Percentiles rank a stretch among this genome's conserved stretches.
Evolutionary conservation across 2,888 invertebrate genomes (phyloP).

Genomic region (Trachelus tabidus): DNA sequence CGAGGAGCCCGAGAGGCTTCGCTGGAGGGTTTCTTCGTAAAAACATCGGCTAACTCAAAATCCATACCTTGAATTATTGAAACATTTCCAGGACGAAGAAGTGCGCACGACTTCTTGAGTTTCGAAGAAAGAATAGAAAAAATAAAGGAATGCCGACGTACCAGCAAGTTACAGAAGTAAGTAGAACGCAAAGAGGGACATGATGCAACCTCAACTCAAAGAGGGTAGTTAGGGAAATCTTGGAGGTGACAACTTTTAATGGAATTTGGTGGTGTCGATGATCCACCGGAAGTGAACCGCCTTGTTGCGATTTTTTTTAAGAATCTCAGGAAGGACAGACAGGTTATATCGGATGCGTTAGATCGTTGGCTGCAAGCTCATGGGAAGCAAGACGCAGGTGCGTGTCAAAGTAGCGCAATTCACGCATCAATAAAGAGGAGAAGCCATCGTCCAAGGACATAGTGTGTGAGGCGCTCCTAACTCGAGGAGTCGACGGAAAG

Average conservation of each 20-base stretch:
- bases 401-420: conserved; percentile 51
- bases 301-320: no score
- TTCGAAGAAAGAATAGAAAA: background rate
- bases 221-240: no score
- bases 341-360: no score
- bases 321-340: no score
- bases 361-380: no score
- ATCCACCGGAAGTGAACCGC: no score
- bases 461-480: background rate
- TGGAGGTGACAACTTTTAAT: no score
- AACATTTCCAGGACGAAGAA: conserved; percentile 32
- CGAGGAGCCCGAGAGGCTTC: conserved; percentile 34
- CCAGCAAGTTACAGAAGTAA: background rate
- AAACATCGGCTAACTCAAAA: conserved; percentile 45
- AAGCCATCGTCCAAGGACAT: conserved; percentile 16
- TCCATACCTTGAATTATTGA: conserved; percentile 55
- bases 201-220: no score
- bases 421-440: conserved; percentile 52
- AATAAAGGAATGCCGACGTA: background rate
- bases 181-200: no score
- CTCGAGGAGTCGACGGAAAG: background rate
- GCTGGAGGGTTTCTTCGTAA: conserved; percentile 34
- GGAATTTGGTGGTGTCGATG: no score
- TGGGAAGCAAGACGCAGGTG: conserved; percentile 50
- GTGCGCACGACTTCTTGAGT: background rate